Evolutionary conservation across 2,797 vertebrate genomes (phyloP).

Genomic region (Fistularia commersonii): DNA sequence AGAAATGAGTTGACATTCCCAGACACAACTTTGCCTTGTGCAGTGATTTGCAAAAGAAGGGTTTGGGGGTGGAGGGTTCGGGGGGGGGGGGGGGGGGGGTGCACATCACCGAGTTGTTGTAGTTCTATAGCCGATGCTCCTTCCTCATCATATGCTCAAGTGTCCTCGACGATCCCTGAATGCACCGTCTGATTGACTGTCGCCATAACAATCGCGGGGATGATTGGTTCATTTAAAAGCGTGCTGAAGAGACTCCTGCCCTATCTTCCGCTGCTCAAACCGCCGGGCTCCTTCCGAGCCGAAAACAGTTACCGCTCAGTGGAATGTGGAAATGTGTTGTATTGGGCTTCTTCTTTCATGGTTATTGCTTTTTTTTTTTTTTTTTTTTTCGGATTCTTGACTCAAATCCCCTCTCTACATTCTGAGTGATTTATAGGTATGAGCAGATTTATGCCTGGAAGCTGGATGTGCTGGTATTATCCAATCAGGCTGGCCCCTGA

Average conservation of each 20-base stretch:
- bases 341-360: slow-evolving; percentile 59
- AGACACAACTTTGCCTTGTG: slow-evolving; percentile 11
- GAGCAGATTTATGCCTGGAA: slow-evolving; percentile 72
- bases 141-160: slow-evolving; percentile 54
- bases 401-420: slow-evolving; percentile 68
- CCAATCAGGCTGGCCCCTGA: slow-evolving; percentile 71
- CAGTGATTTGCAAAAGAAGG: slow-evolving; percentile 11
- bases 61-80: slow-evolving; percentile 6
- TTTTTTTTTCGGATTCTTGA: slow-evolving; percentile 53
- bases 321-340: slow-evolving; percentile 57
- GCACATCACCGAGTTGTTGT: no score
- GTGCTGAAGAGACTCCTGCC: slow-evolving; percentile 47
- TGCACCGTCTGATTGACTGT: slow-evolving; percentile 61
- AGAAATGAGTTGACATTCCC: slow-evolving; percentile 25
- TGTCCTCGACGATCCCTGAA: slow-evolving; percentile 37
- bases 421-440: slow-evolving; percentile 75
- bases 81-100: no score
- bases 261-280: slow-evolving; percentile 30
- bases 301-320: slow-evolving; percentile 48
- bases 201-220: slow-evolving; percentile 60
- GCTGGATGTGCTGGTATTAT: slow-evolving; percentile 67
- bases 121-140: slow-evolving; percentile 25
- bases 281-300: slow-evolving; percentile 28
- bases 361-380: slow-evolving; percentile 65
- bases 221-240: slow-evolving; percentile 66